Base-by-base conservation (phyloP, 2,888 invertebrate species). In the Erebia aethiops region DNA sequence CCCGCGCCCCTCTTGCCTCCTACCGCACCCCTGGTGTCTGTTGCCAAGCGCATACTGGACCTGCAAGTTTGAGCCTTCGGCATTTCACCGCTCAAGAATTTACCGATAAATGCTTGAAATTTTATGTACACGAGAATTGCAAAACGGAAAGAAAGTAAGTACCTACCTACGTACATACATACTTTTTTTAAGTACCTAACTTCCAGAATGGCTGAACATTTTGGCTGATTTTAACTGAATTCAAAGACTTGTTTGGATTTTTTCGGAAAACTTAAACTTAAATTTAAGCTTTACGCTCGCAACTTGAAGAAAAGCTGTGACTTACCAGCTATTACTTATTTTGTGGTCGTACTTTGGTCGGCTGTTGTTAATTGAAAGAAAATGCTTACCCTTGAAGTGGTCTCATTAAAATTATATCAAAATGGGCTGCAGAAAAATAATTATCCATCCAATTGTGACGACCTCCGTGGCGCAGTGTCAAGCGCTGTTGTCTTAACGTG, bases 11-110 rank as follows among this genome's bases (percentile, higher is more conserved):
- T 11, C 60, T 58, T 3, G 16, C 57, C 35, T 43, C 18, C 2
- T 10, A 18, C 67, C 60, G 26, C 67, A 11, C 57, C 56, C 60
- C 57, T 18, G 51, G n/a, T 10, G 69, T 16, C 61, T 69, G 63
- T 74, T 72, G 67, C 70, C 70, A 70, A 54, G 77, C 70, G 74
- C 56, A 67, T 75, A 75, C 67, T 77, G 76, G 77, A 70, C 74
- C 64, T 67, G 74, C 69, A 69, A 58, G 52, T 74, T 67, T 64
- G 26, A 71, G 62, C 58, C 66, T 67, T 71, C 52, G 67, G 52
- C 52, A 58, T 69, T 66, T 63, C 63, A 51, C 35, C 61, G 26
- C 58, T 67, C 35, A 56, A 69, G 63, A 63, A 70, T 57, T 54
- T 71, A 66, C 63, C 46, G 64, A 67, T 64, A 67, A 60, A 64